Percentiles rank a stretch among this genome's conserved stretches.
Evolutionary conservation across 2,797 vertebrate genomes (phyloP).

Genomic region (Otus scops): DNA sequence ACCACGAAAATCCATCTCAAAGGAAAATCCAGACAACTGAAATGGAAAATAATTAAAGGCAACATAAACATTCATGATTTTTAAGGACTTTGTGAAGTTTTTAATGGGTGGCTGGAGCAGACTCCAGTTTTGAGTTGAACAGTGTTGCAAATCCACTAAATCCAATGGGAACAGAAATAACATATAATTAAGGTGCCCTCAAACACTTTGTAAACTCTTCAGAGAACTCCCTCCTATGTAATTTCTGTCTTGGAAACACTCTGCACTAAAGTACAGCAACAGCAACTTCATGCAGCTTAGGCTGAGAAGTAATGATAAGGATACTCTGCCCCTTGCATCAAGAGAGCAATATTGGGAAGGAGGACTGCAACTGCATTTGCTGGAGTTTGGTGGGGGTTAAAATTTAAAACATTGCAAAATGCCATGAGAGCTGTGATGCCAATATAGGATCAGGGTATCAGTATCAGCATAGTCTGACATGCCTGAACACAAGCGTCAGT

Average conservation of each 20-base stretch:
- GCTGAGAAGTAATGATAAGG: background rate
- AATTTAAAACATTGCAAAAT: background rate
- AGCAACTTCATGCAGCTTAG: background rate
- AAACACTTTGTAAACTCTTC: background rate
- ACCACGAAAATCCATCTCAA: background rate
- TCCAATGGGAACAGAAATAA: background rate
- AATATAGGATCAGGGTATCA: background rate
- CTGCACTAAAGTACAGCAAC: background rate
- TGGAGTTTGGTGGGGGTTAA: background rate
- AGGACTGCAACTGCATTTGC: background rate
- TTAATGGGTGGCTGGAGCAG: background rate
- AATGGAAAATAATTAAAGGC: background rate
- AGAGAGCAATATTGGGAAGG: background rate
- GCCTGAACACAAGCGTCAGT: constrained; percentile 7
- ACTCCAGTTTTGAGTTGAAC: background rate
- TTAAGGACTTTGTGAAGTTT: background rate
- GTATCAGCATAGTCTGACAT: background rate
- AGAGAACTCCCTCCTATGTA: background rate
- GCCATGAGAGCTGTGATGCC: background rate
- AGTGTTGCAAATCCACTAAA: background rate
- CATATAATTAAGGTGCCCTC: background rate
- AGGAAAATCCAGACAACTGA: background rate
- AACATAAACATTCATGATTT: background rate
- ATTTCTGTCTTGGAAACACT: background rate
- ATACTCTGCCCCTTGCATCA: background rate